Base-by-base conservation (phyloP, 2,113 vertebrate species). In the Nerophis ophidion region DNA sequence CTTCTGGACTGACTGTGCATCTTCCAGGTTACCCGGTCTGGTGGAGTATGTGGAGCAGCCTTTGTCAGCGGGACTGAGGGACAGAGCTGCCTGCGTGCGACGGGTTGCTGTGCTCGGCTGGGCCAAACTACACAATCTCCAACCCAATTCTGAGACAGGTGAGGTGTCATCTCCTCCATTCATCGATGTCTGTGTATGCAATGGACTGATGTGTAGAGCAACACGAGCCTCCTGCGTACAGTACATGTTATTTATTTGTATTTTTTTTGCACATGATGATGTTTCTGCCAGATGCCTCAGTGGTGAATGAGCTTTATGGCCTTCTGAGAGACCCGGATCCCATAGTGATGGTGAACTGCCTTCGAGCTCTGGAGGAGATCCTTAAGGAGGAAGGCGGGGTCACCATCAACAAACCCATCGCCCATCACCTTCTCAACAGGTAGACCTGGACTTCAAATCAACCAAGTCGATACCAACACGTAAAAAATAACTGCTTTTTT, bases 401-500 rank as follows among this genome's bases (percentile, higher is more conserved):
- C 17, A 93, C 96, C 57, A 96, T 99, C 65, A 99, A 99, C 86
- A 98, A 96, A 64, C 93, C 95, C 49, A 98, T 99, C 26, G 92
- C 97, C 12, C 96, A 98, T 73, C 95, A 99, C 79, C 95, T 98
- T 45, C 90, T 99, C 67, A 99, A 97, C 89, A 93, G 95, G 97
- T 98, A 60, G 40, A 55, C n/a, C 7, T 48, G 34, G 8, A 55
- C 16, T 56, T 56, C n/a, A 56, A 7, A 56, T 40, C 15, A 42
- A 10, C 44, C 4, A 3, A 54, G 44, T 46, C 7, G 26, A 26
- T 26, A 26, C 26, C 26, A 26, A 26, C 26, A 26, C 26, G 26
- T 26, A 26, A 26, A 26, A 26, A 26, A 26, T 26, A 26, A 26
- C 26, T 26, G 26, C 26, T 26, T 26, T 26, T 26, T 26, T 26